Evolutionary conservation across 2,113 vertebrate species (phyloP).

Genomic region (Pontoporia blainvillei): DNA sequence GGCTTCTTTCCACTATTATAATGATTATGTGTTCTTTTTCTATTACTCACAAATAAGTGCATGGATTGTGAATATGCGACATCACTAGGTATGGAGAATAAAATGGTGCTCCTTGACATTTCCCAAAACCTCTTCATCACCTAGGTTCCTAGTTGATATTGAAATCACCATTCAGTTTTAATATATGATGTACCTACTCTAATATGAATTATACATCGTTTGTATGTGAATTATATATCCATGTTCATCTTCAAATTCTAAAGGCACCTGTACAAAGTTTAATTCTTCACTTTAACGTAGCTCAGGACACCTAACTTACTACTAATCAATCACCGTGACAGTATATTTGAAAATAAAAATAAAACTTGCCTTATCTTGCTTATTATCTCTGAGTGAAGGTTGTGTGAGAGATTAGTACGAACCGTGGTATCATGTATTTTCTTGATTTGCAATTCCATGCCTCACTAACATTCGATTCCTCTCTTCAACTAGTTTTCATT

Average conservation of each 20-base stretch:
- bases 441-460: neutral
- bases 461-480: neutral
- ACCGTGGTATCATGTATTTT: neutral
- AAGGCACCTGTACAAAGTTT: neutral
- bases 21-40: neutral
- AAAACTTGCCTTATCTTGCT: neutral
- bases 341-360: neutral
- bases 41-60: neutral
- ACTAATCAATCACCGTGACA: neutral
- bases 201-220: neutral
- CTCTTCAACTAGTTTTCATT: conserved; percentile 1
- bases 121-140: neutral
- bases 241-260: neutral
- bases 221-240: neutral
- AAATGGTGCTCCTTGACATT: neutral
- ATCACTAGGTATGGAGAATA: neutral
- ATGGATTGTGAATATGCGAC: neutral
- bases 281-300: neutral
- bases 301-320: neutral
- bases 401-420: neutral
- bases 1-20: neutral
- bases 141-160: neutral
- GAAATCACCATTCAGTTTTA: neutral
- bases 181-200: neutral
- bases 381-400: neutral